Evolutionary conservation across 2,797 vertebrate species (phyloP).

Genomic region (Hippoglossus hippoglossus): DNA sequence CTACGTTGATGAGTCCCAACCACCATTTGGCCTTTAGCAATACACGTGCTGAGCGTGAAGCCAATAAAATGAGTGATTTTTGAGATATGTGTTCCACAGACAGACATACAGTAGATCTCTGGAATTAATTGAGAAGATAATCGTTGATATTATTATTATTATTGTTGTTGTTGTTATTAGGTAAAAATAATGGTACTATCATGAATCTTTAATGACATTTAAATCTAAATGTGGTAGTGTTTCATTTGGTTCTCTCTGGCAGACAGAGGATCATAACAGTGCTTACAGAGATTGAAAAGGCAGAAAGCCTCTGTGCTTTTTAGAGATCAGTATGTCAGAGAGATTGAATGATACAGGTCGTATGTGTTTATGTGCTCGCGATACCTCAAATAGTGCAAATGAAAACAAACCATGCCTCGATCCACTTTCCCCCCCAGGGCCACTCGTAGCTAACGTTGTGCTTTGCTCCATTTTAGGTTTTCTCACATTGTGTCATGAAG

Average conservation of each 20-base stretch:
- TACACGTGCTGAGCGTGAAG: too few species aligned
- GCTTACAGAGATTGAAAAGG: conserved; percentile 34
- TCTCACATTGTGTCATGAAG: conserved; percentile 19
- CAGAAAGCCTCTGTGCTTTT: conserved; percentile 30
- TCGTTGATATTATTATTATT: too few species aligned
- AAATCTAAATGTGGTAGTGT: conserved; percentile 34
- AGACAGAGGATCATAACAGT: conserved; percentile 56
- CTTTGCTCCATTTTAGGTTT: conserved; percentile 36
- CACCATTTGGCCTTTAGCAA: too few species aligned
- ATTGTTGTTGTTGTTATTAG: not conserved
- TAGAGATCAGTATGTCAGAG: conserved; percentile 55
- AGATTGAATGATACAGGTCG: conserved; percentile 58
- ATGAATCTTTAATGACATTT: conserved; percentile 40
- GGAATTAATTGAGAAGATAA: too few species aligned
- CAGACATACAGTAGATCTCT: too few species aligned
- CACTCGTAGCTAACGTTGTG: conserved; percentile 22
- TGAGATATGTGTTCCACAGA: too few species aligned
- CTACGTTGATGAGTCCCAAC: too few species aligned
- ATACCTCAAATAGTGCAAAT: conserved; percentile 48
- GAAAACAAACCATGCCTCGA: conserved; percentile 45
- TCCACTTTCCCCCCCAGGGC: conserved; percentile 24
- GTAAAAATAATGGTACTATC: conserved; percentile 15
- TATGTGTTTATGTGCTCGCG: conserved; percentile 45
- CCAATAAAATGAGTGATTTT: too few species aligned
- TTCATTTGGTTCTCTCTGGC: conserved; percentile 32